Conservation (phyloP, 2,888 invertebrate genomes). For the Drymonia ruficornis region DNA sequence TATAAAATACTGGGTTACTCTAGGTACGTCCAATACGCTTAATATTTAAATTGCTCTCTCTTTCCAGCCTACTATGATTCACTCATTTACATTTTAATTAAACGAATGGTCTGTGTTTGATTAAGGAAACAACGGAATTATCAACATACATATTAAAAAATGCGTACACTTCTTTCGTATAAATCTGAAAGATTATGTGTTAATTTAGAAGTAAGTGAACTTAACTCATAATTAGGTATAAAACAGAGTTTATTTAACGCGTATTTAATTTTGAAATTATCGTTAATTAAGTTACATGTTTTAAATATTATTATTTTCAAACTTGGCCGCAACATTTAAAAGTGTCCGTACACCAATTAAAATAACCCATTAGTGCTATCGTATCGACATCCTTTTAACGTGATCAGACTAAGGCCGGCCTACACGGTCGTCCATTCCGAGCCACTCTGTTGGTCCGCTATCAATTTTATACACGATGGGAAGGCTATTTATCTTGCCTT, state of each 20-base stretch:
- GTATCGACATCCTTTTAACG: constrained; percentile 55
- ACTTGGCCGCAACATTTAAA: constrained; percentile 22
- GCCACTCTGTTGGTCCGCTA: constrained; percentile 71
- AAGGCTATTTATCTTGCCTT: constrained; percentile 82
- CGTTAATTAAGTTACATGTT: background rate
- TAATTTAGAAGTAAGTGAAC: too few species aligned
- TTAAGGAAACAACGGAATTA: constrained; percentile 30
- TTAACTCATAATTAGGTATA: too few species aligned
- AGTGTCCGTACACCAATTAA: constrained; percentile 51
- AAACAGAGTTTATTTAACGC: background rate
- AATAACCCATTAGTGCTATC: constrained; percentile 59
- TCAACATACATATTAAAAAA: constrained; percentile 20
- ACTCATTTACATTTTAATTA: constrained; percentile 45
- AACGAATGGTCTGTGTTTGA: constrained; percentile 27
- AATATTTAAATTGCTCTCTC: constrained; percentile 26
- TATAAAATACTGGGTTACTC: constrained; percentile 26
- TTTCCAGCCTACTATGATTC: constrained; percentile 26
- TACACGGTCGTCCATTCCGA: constrained; percentile 69
- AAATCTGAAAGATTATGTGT: too few species aligned
- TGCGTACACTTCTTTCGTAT: constrained; percentile 3
- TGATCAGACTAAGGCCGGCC: constrained; percentile 56
- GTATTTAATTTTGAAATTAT: background rate
- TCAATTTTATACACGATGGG: constrained; percentile 82
- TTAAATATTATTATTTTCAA: background rate
- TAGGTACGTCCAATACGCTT: constrained; percentile 13